Base-by-base conservation (phyloP, 2,888 invertebrate species). In the Teleiodes luculella region DNA sequence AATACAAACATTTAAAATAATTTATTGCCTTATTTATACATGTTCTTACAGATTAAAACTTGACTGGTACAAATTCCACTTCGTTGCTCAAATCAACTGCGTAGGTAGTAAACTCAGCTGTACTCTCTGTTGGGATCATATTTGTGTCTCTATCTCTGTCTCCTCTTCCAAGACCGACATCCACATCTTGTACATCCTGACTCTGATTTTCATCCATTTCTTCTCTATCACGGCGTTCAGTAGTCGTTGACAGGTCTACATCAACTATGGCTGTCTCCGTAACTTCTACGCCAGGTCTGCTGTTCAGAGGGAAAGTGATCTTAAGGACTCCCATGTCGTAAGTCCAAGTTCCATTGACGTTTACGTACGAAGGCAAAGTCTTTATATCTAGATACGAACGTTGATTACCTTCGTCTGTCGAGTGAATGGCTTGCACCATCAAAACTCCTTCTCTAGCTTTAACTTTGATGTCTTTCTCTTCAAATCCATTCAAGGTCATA, bases 61-160 rank as follows among this genome's bases (percentile, higher is more conserved):
- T 68, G 13, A 83, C 68, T 1, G 86, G 82, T 10, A 87, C 82
- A 56, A 87, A 86, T 50, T 87, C 87, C 0, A 79, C 64, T 6
- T 86, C 83, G 48, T 80, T 70, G 18, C 78, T 81, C 18, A 83
- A 54, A 52, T 85, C 80, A 0, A 87, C 84, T 0, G 84, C 72
- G 59, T 87, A 85, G 0, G 85, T 87, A 0, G 87, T 86, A 0
- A 81, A 81, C 65, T 87, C 86, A 0, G 83, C 73, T 6, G 52
- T 45, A 2, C n/a, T 33, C 11, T 54, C 55, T 0, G 43, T 56
- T 0, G 73, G 61, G 8, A 82, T 73, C 48, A 74, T 75, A 49
- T 85, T 83, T 0, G 77, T 80, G 7, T 66, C 68, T 16, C 59
- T 62, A 10, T 63, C 60, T 2, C 39, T 33, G 13, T 72, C 74